Evolutionary conservation across 2,113 vertebrate species (phyloP).

Genomic region (Podarcis raffonei): DNA sequence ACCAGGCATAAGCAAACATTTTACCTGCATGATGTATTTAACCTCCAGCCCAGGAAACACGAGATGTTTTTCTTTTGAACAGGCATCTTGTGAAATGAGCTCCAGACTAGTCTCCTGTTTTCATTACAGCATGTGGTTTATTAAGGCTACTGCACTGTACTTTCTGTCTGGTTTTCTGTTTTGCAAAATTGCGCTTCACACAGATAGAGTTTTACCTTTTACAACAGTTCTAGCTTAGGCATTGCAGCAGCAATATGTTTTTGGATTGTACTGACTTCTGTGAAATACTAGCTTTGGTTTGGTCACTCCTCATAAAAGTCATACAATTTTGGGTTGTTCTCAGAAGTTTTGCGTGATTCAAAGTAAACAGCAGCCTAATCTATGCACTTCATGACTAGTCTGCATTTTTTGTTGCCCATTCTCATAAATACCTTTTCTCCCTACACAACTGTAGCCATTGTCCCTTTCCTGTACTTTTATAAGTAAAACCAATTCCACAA

Average conservation of each 20-base stretch:
- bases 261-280: not conserved
- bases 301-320: not conserved
- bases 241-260: not conserved
- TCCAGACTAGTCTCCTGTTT: slow-evolving; percentile 34
- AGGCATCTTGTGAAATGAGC: slow-evolving; percentile 15
- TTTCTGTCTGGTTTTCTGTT: slow-evolving; percentile 43
- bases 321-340: not conserved
- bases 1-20: not conserved
- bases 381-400: not conserved
- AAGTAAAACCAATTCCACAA: not conserved
- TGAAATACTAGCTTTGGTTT: slow-evolving; percentile 17
- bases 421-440: not conserved
- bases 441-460: not conserved
- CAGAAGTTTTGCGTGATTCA: slow-evolving; percentile 19
- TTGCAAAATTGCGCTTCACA: not conserved
- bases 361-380: not conserved
- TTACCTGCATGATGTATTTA: not conserved
- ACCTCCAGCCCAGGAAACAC: slow-evolving; percentile 17
- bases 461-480: not conserved
- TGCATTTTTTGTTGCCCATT: not conserved
- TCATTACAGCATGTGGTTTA: slow-evolving; percentile 11
- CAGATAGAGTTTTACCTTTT: slow-evolving; percentile 15
- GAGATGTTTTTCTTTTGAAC: slow-evolving; percentile 29
- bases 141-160: not conserved
- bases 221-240: not conserved